A percentile compares a stretch with the other conserved stretches of the same genome.
Evolutionary conservation across 2,113 vertebrate genomes (phyloP).

Genomic region (Rhineura floridana): DNA sequence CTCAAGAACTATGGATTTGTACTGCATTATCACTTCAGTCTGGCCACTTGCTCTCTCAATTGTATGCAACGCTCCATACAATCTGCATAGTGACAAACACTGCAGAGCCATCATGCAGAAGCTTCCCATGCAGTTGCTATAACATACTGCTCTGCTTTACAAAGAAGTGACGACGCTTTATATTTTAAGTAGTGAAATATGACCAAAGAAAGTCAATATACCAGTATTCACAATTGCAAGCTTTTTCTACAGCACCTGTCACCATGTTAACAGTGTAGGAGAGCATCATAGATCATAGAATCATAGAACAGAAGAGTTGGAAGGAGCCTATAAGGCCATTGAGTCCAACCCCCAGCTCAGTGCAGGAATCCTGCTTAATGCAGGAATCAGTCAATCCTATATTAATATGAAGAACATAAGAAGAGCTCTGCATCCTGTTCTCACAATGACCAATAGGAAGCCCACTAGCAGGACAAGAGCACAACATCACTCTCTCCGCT

Average conservation of each 20-base stretch:
- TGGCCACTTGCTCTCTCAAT: not conserved
- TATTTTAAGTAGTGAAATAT: not conserved
- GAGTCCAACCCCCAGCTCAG: too few species aligned
- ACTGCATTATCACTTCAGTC: not conserved
- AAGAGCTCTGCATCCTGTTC: too few species aligned
- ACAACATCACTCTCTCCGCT: too few species aligned
- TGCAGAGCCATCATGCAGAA: not conserved
- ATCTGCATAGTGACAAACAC: not conserved
- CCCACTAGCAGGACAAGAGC: too few species aligned
- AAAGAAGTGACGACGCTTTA: not conserved
- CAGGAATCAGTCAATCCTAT: not conserved
- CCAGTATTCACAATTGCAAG: rapidly evolving
- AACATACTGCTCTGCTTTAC: not conserved
- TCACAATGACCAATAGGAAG: too few species aligned
- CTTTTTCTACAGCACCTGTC: not conserved
- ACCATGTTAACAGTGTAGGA: not conserved
- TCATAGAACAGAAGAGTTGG: too few species aligned
- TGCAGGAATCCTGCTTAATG: too few species aligned
- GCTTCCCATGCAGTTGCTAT: not conserved
- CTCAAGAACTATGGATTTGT: not conserved
- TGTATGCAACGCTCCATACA: not conserved
- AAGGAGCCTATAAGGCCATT: too few species aligned
- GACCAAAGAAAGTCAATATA: not conserved
- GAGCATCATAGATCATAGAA: too few species aligned
- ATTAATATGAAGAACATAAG: not conserved